Conservation (phyloP, 2,797 vertebrate genomes). For the Onychomys arenicola region DNA sequence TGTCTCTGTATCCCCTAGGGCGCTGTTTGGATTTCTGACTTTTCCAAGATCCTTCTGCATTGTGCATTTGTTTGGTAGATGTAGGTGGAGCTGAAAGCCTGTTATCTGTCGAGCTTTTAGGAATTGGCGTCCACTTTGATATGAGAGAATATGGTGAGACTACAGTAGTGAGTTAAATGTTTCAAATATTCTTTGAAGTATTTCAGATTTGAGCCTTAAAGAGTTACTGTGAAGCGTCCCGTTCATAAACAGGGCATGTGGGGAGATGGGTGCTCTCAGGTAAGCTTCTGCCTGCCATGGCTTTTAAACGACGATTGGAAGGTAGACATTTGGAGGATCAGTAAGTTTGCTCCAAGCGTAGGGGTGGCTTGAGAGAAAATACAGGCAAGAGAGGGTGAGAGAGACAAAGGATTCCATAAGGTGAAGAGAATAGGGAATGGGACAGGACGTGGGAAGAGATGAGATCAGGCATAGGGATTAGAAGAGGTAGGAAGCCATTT, state of each 20-base stretch:
- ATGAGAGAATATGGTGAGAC: constrained; percentile 5
- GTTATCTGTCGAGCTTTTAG: neutral
- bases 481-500: constrained; percentile 36
- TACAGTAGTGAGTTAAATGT: neutral
- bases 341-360: constrained; percentile 47
- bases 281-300: constrained; percentile 41
- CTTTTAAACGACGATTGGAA: constrained; percentile 64
- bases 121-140: constrained; percentile 9
- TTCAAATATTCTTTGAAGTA: neutral
- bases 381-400: constrained; percentile 47
- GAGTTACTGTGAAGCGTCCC: neutral
- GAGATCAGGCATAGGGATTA: constrained; percentile 47
- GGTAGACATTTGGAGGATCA: constrained; percentile 49
- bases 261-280: constrained; percentile 23
- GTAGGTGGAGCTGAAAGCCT: neutral
- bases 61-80: neutral
- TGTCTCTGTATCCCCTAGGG: neutral
- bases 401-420: constrained; percentile 72
- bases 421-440: constrained; percentile 64
- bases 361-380: constrained; percentile 67
- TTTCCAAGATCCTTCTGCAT: neutral
- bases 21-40: neutral
- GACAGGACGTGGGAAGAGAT: constrained; percentile 63
- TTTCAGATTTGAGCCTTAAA: constrained; percentile 10
- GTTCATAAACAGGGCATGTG: constrained; percentile 42